Conservation (phyloP, 1,140 invertebrate species). For the Palaemon carinicauda region DNA sequence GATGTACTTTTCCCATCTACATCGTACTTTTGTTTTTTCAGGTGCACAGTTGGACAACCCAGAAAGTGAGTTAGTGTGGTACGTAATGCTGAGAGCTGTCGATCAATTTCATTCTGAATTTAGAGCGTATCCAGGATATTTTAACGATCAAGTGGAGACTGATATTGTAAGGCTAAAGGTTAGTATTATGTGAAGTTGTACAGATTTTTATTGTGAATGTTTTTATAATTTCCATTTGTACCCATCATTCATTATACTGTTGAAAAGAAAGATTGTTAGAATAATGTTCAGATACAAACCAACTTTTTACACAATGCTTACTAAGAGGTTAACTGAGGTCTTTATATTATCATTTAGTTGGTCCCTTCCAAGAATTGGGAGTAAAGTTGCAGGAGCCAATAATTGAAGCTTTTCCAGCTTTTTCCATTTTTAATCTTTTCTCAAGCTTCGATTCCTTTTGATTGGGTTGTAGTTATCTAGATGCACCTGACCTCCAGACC, state of each 20-base stretch:
- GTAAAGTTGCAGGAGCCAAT: no score
- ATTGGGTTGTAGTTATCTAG: neutral
- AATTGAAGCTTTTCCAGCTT: no score
- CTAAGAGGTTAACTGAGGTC: no score
- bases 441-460: neutral
- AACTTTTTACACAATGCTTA: neutral
- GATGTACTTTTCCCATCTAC: no score
- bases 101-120: conserved; percentile 90
- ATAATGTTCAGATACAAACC: neutral
- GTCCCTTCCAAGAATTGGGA: no score
- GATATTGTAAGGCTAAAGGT: conserved; percentile 89
- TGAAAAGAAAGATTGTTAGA: neutral
- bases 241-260: neutral
- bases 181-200: conserved; percentile 40
- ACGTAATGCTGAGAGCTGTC: conserved; percentile 88
- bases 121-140: conserved; percentile 83
- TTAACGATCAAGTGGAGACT: conserved; percentile 83
- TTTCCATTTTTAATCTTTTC: no score
- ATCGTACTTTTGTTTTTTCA: no score
- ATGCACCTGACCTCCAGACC: no score
- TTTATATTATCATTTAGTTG: no score
- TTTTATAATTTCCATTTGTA: neutral
- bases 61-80: conserved; percentile 88
- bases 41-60: conserved; percentile 76
- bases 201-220: no score